These are phyloP conservation scores for Diadegma fenestrale DNA, from an alignment of 2,888 invertebrate species.

Conservation along the genomic window DNA sequence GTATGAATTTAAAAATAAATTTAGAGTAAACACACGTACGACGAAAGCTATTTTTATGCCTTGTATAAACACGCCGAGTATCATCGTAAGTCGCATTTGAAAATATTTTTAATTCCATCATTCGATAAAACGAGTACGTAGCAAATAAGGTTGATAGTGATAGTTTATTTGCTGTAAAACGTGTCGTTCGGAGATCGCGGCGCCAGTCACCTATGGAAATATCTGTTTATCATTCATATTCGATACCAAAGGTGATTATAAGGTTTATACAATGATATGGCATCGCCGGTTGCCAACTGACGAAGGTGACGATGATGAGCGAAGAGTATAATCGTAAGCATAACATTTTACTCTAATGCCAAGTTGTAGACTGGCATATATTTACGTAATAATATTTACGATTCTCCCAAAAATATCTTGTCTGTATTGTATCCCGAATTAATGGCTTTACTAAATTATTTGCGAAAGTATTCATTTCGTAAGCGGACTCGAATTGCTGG, in stretches of 20 bases:
- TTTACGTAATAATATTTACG: conserved; percentile 14
- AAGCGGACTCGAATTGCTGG: neutral
- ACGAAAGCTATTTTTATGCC: neutral
- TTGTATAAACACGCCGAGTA: neutral
- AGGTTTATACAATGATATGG: conserved; percentile 21
- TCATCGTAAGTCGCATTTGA: conserved; percentile 17
- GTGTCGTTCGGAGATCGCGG: conserved; percentile 29
- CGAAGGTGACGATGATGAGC: conserved; percentile 15
- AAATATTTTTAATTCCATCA: neutral
- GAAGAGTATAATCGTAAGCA: conserved; percentile 38
- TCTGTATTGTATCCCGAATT: neutral
- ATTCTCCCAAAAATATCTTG: conserved; percentile 7
- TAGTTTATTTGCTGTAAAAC: conserved; percentile 27
- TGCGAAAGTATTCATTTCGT: neutral
- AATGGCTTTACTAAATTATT: neutral
- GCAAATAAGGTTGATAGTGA: conserved; percentile 17
- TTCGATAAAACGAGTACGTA: conserved; percentile 18
- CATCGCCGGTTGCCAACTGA: neutral
- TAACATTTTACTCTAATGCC: conserved; percentile 7
- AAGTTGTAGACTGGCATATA: neutral
- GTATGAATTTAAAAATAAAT: neutral
- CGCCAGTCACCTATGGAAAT: conserved; percentile 38
- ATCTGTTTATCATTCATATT: conserved; percentile 30
- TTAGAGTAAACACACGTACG: neutral
- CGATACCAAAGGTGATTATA: conserved; percentile 8